These are phyloP conservation scores for Acanthosepion esculentum DNA, from an alignment of 2,888 invertebrate genomes.

Conservation along the genomic window DNA sequence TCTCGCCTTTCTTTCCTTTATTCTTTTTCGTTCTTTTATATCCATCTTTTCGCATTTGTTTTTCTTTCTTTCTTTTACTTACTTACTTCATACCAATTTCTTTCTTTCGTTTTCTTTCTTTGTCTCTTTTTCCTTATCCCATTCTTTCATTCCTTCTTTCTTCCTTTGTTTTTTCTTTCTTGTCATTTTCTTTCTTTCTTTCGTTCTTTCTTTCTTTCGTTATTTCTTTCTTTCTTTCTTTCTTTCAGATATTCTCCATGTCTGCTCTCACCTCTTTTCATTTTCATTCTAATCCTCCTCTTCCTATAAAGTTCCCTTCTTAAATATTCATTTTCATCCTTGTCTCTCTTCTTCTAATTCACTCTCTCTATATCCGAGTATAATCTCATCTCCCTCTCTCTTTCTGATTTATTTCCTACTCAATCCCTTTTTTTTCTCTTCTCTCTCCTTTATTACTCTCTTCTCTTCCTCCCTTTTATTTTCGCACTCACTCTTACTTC, in stretches of 20 bases:
- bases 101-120: not conserved
- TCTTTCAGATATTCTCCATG: not conserved
- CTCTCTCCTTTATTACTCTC: too few species aligned
- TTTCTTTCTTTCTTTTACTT: not conserved
- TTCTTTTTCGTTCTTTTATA: not conserved
- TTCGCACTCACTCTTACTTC: too few species aligned
- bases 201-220: not conserved
- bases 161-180: not conserved
- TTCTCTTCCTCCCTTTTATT: too few species aligned
- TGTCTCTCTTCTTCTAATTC: not conserved
- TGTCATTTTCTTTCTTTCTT: not conserved
- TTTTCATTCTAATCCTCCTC: not conserved
- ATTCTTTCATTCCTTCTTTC: not conserved
- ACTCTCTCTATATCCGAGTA: too few species aligned
- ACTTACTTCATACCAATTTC: not conserved
- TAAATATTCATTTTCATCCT: not conserved
- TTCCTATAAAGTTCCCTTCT: not conserved
- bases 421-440: too few species aligned
- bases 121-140: not conserved
- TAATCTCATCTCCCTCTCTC: too few species aligned
- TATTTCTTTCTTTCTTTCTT: not conserved
- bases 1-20: not conserved
- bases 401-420: too few species aligned
- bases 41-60: not conserved
- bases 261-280: not conserved